Conservation (phyloP, 2,797 vertebrate species). For the Esox lucius region DNA sequence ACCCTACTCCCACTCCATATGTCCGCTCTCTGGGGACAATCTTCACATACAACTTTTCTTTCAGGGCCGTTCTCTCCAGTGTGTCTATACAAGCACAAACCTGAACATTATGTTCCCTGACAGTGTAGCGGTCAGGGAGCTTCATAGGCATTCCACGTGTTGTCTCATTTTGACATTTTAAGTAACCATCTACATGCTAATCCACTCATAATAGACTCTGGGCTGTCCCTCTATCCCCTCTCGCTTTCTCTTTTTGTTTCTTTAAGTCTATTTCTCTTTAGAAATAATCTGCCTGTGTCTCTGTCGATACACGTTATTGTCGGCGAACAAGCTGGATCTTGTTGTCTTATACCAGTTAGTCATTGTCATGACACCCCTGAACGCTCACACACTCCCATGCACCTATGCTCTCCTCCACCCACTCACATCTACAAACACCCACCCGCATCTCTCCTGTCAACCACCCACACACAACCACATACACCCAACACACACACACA, state of each 20-base stretch:
- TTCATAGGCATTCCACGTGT: no score
- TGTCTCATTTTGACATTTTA: no score
- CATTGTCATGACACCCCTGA: background rate
- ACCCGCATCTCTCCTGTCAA: background rate
- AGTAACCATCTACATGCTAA: no score
- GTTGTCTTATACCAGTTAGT: background rate
- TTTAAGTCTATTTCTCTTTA: background rate
- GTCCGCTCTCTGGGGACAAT: no score
- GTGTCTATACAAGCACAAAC: no score
- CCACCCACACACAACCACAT: slow-evolving; percentile 20
- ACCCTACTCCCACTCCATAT: no score
- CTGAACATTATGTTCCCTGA: no score
- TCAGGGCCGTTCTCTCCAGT: no score
- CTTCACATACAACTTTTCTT: no score
- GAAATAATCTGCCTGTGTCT: background rate
- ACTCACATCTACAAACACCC: slow-evolving; percentile 6
- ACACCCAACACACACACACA: background rate
- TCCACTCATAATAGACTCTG: no score
- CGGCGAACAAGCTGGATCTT: background rate
- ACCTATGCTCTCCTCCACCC: slow-evolving; percentile 2
- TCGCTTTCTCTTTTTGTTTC: background rate
- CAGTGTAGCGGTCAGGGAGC: no score
- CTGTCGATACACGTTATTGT: background rate
- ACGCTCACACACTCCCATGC: slow-evolving; percentile 15
- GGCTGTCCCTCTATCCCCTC: background rate